These are phyloP conservation scores for Brachymystax lenok DNA, from an alignment of 2,797 vertebrate genomes.

Conservation along the genomic window DNA sequence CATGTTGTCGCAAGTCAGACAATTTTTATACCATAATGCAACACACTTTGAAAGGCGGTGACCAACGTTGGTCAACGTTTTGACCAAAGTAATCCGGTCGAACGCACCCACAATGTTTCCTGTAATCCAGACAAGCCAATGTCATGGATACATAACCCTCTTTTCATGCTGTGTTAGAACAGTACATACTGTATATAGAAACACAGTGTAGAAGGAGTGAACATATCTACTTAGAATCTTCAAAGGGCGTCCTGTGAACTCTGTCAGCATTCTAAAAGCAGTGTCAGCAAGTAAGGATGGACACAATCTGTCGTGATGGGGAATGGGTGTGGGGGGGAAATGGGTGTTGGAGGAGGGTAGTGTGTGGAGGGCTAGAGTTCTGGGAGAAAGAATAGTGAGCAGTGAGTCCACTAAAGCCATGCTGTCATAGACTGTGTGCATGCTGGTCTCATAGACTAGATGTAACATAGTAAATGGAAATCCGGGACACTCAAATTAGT, in stretches of 20 bases:
- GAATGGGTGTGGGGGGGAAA: conserved; percentile 7
- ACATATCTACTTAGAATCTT: conserved; percentile 21
- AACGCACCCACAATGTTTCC: conserved; percentile 1
- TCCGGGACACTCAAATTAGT: no score
- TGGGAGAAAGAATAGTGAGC: conserved; percentile 20
- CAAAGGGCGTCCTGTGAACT: conserved; percentile 7
- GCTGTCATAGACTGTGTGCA: background rate
- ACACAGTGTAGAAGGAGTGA: conserved; percentile 5
- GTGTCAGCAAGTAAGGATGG: conserved; percentile 22
- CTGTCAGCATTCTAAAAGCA: conserved; percentile 22
- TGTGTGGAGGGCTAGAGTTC: conserved; percentile 32
- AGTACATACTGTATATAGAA: background rate
- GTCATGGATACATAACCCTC: conserved; percentile 26
- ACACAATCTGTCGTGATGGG: conserved; percentile 20
- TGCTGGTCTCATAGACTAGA: no score
- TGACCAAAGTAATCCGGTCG: no score
- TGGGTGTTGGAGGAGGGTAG: conserved; percentile 15
- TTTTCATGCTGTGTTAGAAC: conserved; percentile 28
- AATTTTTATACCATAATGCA: no score
- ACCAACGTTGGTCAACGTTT: no score
- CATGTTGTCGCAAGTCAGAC: no score
- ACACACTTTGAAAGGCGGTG: no score
- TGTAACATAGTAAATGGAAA: no score
- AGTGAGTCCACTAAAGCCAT: conserved; percentile 34
- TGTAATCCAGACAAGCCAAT: conserved; percentile 38